Conservation (phyloP, 2,113 vertebrate species). For the Astur gentilis region DNA sequence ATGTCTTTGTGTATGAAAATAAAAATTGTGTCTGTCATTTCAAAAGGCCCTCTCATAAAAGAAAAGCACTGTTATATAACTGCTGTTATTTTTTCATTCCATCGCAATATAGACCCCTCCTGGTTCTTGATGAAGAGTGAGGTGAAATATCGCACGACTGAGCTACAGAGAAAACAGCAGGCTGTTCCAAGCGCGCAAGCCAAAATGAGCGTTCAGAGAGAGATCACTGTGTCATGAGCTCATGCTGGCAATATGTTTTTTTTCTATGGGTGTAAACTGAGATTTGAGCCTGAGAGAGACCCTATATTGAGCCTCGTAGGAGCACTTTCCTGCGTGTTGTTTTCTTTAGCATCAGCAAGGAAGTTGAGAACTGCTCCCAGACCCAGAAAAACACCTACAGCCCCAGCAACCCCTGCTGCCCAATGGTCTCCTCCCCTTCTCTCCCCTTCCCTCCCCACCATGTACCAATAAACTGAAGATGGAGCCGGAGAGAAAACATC, state of each 20-base stretch:
- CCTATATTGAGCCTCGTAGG: not conserved
- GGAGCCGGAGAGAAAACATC: not conserved
- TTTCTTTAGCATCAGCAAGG: not conserved
- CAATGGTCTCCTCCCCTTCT: not conserved
- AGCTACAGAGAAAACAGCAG: constrained; percentile 27
- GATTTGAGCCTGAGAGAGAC: constrained; percentile 3
- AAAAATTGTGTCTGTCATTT: constrained; percentile 5
- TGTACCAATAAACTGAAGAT: not conserved
- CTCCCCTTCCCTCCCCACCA: not conserved
- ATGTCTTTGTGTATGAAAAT: not conserved
- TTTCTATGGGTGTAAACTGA: constrained; percentile 20
- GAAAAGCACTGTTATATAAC: not conserved
- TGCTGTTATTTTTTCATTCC: not conserved
- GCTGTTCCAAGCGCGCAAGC: not conserved
- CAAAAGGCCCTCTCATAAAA: constrained; percentile 13
- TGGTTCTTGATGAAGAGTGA: constrained; percentile 43
- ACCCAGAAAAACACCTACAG: not conserved
- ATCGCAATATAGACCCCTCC: not conserved
- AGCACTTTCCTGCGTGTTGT: not conserved
- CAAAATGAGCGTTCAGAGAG: constrained; percentile 31
- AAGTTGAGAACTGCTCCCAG: not conserved
- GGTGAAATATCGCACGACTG: constrained; percentile 22
- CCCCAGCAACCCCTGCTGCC: rapidly evolving
- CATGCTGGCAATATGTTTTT: not conserved
- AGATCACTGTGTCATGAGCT: constrained; percentile 40